Percentiles rank a stretch among this genome's conserved stretches.
These are phyloP conservation scores for Neodiprion fabricii DNA, from an alignment of 1,140 invertebrate genomes.

Conservation along the genomic window DNA sequence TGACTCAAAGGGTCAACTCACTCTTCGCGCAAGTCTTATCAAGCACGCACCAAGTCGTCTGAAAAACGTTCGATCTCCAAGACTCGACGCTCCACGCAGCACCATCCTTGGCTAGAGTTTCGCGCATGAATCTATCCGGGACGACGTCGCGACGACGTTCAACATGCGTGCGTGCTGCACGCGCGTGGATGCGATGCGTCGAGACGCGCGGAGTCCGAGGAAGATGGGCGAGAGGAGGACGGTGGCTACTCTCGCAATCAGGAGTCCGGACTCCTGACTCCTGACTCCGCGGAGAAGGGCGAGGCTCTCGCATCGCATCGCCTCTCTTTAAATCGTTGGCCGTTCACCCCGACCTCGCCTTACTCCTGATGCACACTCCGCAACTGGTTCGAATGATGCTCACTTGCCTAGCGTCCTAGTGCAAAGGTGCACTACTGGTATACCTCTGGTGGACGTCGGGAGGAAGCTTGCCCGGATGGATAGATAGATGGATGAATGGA, in stretches of 20 bases:
- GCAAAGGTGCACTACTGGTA: constrained; percentile 52
- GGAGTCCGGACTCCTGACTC: neutral
- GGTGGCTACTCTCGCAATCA: neutral
- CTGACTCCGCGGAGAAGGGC: constrained; percentile 29
- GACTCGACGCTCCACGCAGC: too few relatives aligned
- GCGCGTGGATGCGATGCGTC: too few relatives aligned
- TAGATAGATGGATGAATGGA: neutral
- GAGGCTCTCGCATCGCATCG: constrained; percentile 43
- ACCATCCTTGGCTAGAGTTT: too few relatives aligned
- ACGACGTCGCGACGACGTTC: too few relatives aligned
- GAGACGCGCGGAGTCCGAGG: too few relatives aligned
- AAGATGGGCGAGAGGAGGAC: too few relatives aligned
- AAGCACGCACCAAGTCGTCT: too few relatives aligned
- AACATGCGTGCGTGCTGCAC: too few relatives aligned
- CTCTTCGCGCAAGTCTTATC: too few relatives aligned
- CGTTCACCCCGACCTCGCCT: constrained; percentile 61
- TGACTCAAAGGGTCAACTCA: too few relatives aligned
- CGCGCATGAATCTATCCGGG: too few relatives aligned
- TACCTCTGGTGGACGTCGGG: neutral
- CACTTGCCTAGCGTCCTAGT: constrained; percentile 35
- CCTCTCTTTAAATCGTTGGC: constrained; percentile 59
- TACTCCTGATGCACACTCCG: constrained; percentile 28
- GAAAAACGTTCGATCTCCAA: too few relatives aligned
- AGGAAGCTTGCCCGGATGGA: constrained; percentile 17
- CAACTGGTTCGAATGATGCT: constrained; percentile 55